Evolutionary conservation across 2,888 invertebrate species (phyloP).

Genomic region (Teinopalpus imperialis): DNA sequence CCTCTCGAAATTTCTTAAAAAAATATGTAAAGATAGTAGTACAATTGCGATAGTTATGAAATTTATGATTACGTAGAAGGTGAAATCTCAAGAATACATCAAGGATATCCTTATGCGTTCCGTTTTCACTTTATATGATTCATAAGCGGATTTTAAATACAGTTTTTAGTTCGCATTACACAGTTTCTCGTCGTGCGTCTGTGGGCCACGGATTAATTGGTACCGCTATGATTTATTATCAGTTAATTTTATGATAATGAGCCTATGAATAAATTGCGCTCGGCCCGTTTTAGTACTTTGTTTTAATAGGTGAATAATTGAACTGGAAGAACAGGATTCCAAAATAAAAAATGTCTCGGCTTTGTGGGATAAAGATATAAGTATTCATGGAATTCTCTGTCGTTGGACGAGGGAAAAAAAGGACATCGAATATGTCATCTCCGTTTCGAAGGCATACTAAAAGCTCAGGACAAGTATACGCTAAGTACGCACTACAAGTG

Average conservation of each 20-base stretch:
- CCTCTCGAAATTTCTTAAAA: too few species aligned
- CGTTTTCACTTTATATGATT: conserved; percentile 17
- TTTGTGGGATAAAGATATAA: not conserved
- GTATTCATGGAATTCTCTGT: too few species aligned
- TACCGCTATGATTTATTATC: conserved; percentile 71
- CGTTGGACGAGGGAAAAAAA: too few species aligned
- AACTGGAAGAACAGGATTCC: conserved; percentile 10
- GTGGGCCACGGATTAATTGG: conserved; percentile 54
- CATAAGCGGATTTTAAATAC: conserved; percentile 17
- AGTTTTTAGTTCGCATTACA: conserved; percentile 14
- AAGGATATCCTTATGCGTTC: conserved; percentile 1
- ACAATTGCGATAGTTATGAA: not conserved
- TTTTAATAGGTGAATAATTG: conserved; percentile 36
- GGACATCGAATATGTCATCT: too few species aligned
- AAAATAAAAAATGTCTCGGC: conserved; percentile 5
- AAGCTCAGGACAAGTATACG: too few species aligned
- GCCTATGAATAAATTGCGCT: conserved; percentile 68
- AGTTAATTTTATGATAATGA: conserved; percentile 78
- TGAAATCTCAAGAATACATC: not conserved
- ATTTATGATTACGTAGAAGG: not conserved
- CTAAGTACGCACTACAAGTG: too few species aligned
- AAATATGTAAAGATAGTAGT: too few species aligned
- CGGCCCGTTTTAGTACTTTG: conserved; percentile 35
- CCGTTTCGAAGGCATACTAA: too few species aligned
- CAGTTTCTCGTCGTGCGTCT: conserved; percentile 9